Evolutionary conservation across 2,888 invertebrate species (phyloP).

Genomic region (Mayetiola destructor): DNA sequence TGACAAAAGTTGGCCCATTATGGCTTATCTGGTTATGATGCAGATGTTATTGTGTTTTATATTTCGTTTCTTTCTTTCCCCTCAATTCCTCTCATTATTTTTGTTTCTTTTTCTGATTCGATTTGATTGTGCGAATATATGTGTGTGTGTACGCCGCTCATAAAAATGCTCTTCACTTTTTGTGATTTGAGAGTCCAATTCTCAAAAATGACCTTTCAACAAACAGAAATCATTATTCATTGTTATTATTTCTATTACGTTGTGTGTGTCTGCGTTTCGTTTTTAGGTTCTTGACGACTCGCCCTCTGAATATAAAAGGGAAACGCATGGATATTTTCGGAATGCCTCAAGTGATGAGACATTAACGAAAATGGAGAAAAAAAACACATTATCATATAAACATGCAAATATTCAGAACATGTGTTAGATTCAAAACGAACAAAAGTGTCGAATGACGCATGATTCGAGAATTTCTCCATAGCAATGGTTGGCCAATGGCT

Average conservation of each 20-base stretch:
- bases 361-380: not conserved
- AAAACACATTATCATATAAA: not conserved
- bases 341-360: not conserved
- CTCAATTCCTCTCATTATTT: not conserved
- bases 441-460: too few relatives aligned
- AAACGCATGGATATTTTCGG: too few relatives aligned
- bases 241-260: too few relatives aligned
- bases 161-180: not conserved
- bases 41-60: slow-evolving; percentile 7
- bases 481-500: not conserved
- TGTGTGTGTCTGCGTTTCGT: too few relatives aligned
- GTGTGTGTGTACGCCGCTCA: not conserved
- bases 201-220: not conserved
- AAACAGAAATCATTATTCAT: not conserved
- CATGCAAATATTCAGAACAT: slow-evolving; percentile 2
- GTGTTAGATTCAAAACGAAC: not conserved
- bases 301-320: too few relatives aligned
- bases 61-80: not conserved
- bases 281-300: too few relatives aligned
- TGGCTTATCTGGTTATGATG: slow-evolving; percentile 3
- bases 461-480: not conserved
- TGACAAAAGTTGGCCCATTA: slow-evolving; percentile 5
- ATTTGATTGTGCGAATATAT: too few relatives aligned
- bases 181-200: not conserved
- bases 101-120: not conserved